Evolutionary conservation across 2,113 vertebrate species (phyloP).

Genomic region (Albula goreensis): DNA sequence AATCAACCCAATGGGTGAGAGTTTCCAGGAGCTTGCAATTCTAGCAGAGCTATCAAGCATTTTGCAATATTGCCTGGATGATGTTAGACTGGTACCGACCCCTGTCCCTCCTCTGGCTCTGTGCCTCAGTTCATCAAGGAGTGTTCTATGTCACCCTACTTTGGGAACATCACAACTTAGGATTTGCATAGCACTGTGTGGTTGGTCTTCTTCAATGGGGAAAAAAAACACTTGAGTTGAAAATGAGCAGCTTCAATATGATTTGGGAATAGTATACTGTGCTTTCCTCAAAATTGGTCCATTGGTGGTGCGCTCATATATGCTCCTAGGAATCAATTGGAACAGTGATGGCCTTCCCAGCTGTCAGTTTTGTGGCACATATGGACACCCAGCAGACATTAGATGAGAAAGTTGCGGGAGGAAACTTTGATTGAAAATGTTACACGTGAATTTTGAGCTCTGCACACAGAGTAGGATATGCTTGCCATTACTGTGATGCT

Average conservation of each 20-base stretch:
- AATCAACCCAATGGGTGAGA: background rate
- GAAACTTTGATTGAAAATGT: background rate
- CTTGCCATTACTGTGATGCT: background rate
- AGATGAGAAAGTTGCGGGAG: background rate
- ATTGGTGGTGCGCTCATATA: background rate
- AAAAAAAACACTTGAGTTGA: background rate
- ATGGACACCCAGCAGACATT: background rate
- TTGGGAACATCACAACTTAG: conserved; percentile 12
- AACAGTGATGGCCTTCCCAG: background rate
- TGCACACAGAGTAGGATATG: too few species aligned
- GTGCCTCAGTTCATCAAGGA: conserved; percentile 50
- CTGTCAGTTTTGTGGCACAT: background rate
- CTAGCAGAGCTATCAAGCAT: background rate
- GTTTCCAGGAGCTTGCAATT: background rate
- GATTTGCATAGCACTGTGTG: conserved; percentile 6
- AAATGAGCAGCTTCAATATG: background rate
- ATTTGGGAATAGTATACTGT: background rate
- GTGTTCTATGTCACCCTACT: conserved; percentile 18
- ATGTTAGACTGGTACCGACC: background rate
- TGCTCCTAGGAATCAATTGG: background rate
- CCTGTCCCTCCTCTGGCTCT: conserved; percentile 11
- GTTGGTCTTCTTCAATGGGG: conserved; percentile 27
- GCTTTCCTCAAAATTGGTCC: background rate
- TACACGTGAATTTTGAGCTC: background rate
- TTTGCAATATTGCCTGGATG: background rate